A percentile compares a stretch with the other conserved stretches of the same genome.
Conservation (phyloP, 2,113 vertebrate species). For the Aepyceros melampus region DNA sequence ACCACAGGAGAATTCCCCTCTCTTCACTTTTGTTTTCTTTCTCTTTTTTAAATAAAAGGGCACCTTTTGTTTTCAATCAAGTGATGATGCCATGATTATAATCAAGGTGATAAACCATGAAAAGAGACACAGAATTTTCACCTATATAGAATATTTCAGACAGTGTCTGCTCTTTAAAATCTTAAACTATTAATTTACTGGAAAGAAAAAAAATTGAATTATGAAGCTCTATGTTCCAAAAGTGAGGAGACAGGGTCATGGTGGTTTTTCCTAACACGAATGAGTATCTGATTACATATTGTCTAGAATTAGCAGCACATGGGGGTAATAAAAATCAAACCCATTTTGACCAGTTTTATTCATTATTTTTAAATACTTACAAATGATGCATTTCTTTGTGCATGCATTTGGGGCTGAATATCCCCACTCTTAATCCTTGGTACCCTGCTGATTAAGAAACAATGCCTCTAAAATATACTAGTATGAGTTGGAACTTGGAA, state of each 20-base stretch:
- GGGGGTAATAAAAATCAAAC: not conserved
- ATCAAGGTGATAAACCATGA: not conserved
- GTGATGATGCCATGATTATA: not conserved
- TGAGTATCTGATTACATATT: not conserved
- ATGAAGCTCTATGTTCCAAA: not conserved
- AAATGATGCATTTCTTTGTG: not conserved
- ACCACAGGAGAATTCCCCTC: not conserved
- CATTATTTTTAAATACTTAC: not conserved
- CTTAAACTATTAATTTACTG: not conserved
- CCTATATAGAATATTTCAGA: not conserved
- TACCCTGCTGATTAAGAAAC: not conserved
- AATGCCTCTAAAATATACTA: not conserved
- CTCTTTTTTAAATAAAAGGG: not conserved
- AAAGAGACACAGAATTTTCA: not conserved
- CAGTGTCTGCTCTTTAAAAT: not conserved
- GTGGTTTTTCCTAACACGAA: not conserved
- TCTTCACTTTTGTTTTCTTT: not conserved
- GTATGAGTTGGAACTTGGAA: not conserved
- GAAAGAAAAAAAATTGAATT: not conserved
- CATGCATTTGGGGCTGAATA: not conserved
- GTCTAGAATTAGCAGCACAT: not conserved
- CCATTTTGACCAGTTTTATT: not conserved
- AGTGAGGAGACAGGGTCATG: not conserved
- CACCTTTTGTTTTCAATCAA: not conserved
- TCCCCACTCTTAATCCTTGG: not conserved